Conservation (phyloP, 1,140 invertebrate genomes). For the Leptopilina boulardi region DNA sequence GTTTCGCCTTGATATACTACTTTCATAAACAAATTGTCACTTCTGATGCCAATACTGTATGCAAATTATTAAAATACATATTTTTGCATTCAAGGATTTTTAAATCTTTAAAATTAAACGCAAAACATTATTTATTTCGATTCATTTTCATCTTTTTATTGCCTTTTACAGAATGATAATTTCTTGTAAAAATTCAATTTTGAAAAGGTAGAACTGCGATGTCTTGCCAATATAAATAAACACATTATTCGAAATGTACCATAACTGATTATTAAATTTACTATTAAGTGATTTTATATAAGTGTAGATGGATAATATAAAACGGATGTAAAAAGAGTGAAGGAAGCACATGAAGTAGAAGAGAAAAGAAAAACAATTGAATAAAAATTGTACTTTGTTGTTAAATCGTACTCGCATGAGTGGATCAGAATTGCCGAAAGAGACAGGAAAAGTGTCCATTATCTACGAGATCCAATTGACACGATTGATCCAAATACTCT, state of each 20-base stretch:
- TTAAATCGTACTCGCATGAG: background rate
- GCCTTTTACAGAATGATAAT: too few species aligned
- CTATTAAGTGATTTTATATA: background rate
- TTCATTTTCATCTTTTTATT: background rate
- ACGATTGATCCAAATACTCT: slow-evolving; percentile 6
- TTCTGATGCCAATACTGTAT: background rate
- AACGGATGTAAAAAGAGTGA: background rate
- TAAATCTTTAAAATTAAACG: background rate
- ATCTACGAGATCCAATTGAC: background rate
- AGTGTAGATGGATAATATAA: background rate
- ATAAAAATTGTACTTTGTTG: background rate
- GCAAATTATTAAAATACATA: background rate
- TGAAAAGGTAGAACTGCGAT: too few species aligned
- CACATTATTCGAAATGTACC: too few species aligned
- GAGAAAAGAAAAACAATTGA: background rate
- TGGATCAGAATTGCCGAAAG: background rate
- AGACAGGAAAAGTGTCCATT: slow-evolving; percentile 10
- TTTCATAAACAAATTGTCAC: background rate
- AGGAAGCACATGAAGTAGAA: background rate
- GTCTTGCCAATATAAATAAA: too few species aligned
- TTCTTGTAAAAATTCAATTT: too few species aligned
- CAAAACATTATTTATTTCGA: background rate
- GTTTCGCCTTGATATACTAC: slow-evolving; percentile 11
- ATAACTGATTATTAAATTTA: too few species aligned
- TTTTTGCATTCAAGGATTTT: background rate